Evolutionary conservation across 2,113 vertebrate genomes (phyloP).

Genomic region (Serilophus lunatus): DNA sequence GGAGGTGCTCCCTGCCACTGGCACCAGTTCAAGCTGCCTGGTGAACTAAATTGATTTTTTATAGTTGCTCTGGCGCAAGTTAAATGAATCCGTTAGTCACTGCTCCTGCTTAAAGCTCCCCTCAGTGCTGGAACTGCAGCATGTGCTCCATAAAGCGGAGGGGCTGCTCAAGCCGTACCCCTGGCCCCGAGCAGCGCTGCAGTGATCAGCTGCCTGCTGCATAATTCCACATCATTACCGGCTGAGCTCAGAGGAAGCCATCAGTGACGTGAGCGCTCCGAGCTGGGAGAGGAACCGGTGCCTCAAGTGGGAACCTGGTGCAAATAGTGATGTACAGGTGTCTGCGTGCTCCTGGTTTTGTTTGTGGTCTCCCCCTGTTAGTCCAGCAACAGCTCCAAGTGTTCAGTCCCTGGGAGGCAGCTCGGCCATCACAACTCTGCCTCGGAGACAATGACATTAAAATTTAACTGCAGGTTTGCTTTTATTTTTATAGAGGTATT

Average conservation of each 20-base stretch:
- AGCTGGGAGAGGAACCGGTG: background rate
- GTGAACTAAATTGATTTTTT: constrained; percentile 87
- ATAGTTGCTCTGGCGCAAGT: constrained; percentile 79
- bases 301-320: background rate
- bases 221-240: background rate
- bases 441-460: background rate
- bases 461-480: background rate
- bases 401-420: background rate
- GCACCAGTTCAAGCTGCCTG: constrained; percentile 74
- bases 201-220: background rate
- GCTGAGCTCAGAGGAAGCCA: background rate
- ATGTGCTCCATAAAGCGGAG: background rate
- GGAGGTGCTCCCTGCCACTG: constrained; percentile 67
- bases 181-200: background rate
- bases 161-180: constrained; percentile 45
- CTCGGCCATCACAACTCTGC: background rate
- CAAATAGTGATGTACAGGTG: background rate
- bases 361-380: background rate
- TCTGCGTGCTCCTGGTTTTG: rapidly evolving
- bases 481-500: background rate
- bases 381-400: rapidly evolving
- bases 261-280: rapidly evolving
- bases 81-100: constrained; percentile 85
- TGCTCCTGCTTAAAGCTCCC: constrained; percentile 71
- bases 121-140: constrained; percentile 44